Percentiles rank a stretch among this genome's conserved stretches.
These are phyloP conservation scores for Clivina fossor DNA, from an alignment of 2,888 invertebrate genomes.

Conservation along the genomic window DNA sequence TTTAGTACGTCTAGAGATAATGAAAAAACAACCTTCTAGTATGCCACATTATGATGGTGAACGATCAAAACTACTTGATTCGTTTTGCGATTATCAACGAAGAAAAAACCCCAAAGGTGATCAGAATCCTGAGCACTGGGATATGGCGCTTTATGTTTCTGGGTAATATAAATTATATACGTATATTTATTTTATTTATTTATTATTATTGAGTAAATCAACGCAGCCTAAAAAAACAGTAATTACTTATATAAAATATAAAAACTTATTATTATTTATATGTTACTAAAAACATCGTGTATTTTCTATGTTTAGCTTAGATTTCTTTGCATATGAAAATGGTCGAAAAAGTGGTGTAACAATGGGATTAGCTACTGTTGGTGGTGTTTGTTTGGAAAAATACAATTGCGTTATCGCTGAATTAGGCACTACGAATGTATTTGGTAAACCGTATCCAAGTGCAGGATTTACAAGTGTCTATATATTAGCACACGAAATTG, in stretches of 20 bases:
- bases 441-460: constrained; percentile 78
- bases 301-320: constrained; percentile 56
- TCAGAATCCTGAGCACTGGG: constrained; percentile 74
- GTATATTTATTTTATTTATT: background rate
- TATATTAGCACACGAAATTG: constrained; percentile 81
- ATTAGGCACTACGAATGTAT: constrained; percentile 70
- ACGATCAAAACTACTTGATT: constrained; percentile 66
- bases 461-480: constrained; percentile 83
- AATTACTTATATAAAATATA: background rate
- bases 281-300: background rate
- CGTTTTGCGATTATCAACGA: constrained; percentile 73
- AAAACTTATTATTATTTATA: background rate
- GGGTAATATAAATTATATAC: constrained; percentile 55
- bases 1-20: constrained; percentile 69
- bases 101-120: constrained; percentile 67
- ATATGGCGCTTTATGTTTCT: constrained; percentile 75
- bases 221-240: background rate
- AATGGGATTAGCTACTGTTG: constrained; percentile 81
- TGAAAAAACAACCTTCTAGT: constrained; percentile 64
- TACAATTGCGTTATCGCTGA: constrained; percentile 79
- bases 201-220: background rate
- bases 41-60: constrained; percentile 68
- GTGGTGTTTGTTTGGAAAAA: constrained; percentile 71
- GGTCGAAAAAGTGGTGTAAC: constrained; percentile 71
- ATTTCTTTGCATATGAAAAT: constrained; percentile 72